Evolutionary conservation across 2,888 invertebrate species (phyloP).

Genomic region (Tipula confusa): DNA sequence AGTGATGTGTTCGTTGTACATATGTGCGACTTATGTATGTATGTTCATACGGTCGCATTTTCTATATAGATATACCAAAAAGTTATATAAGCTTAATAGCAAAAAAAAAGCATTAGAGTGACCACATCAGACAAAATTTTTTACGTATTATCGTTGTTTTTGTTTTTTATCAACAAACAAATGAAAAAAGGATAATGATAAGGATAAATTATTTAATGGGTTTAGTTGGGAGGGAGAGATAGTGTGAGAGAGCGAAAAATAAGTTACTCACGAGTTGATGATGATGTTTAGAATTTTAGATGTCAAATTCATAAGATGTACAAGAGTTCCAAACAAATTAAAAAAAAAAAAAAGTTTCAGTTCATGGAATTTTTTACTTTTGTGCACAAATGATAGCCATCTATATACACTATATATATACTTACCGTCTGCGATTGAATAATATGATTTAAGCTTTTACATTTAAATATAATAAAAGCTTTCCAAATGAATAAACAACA

Average conservation of each 20-base stretch:
- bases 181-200: conserved; percentile 7
- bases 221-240: not conserved
- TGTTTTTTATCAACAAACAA: not conserved
- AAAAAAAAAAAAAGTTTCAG: not conserved
- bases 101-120: not conserved
- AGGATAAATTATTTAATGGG: conserved; percentile 12
- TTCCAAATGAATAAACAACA: not conserved
- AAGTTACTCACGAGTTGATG: not conserved
- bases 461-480: not conserved
- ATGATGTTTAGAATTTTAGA: not conserved
- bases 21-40: not conserved
- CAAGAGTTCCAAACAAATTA: too few species aligned
- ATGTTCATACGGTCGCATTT: not conserved
- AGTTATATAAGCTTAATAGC: not conserved
- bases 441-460: not conserved
- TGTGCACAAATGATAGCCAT: not conserved
- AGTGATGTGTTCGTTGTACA: not conserved
- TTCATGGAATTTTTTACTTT: not conserved
- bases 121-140: not conserved
- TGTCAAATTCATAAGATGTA: not conserved
- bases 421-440: not conserved
- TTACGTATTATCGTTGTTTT: not conserved
- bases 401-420: not conserved
- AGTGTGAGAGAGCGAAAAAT: too few species aligned
- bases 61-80: too few species aligned